Percentiles rank a stretch among this genome's conserved stretches.
phyloP scores from a whole-genome alignment of 2,888 invertebrate genomes.

The Pterostichus madidus region DNA sequence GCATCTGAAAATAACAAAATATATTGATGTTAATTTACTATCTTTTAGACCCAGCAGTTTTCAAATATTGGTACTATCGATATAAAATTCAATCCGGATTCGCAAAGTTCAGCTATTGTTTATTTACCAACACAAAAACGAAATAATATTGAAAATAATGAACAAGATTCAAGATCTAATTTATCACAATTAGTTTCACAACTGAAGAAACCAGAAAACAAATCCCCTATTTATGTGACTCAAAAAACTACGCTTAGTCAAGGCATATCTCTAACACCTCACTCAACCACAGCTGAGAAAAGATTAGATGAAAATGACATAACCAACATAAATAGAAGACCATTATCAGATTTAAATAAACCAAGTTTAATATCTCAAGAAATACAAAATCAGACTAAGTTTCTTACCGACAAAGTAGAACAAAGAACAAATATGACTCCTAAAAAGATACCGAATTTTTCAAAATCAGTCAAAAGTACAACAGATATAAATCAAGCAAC shows the following conservation, averaged over 20 bases:
- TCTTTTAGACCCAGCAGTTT: background rate
- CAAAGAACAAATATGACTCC: background rate
- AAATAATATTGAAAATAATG: constrained; percentile 7
- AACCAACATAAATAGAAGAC: background rate
- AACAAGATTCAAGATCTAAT: constrained; percentile 21
- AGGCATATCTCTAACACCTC: constrained; percentile 37
- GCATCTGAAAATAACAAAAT: background rate
- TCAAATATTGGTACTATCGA: constrained; percentile 20
- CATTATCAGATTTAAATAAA: background rate
- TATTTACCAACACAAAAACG: constrained; percentile 29
- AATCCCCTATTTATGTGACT: constrained; percentile 22
- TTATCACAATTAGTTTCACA: constrained; percentile 51
- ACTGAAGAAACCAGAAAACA: constrained; percentile 39
- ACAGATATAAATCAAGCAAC: background rate
- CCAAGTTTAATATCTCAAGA: background rate
- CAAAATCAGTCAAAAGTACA: background rate
- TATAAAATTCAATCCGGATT: background rate
- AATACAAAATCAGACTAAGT: constrained; percentile 19
- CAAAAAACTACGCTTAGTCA: constrained; percentile 28
- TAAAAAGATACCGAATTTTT: background rate
- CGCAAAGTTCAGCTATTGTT: constrained; percentile 47
- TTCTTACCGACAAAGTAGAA: constrained; percentile 14
- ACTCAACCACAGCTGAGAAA: constrained; percentile 10
- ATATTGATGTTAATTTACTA: background rate
- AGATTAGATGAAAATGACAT: constrained; percentile 2